Evolutionary conservation across 2,797 vertebrate genomes (phyloP).

Genomic region (Cirrhinus molitorella): DNA sequence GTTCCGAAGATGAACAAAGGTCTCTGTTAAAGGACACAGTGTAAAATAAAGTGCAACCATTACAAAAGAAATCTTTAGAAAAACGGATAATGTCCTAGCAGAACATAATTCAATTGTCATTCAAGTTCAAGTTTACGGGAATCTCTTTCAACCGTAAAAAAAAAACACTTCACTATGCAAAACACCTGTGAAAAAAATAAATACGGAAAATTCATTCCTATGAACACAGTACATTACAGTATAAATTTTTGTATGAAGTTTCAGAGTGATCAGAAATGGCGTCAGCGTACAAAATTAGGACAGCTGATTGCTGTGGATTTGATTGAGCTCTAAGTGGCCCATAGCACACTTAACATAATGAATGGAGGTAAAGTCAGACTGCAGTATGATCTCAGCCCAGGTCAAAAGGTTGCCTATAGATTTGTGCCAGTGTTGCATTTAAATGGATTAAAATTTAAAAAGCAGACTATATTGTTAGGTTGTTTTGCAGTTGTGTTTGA

Average conservation of each 20-base stretch:
- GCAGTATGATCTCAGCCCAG: constrained; percentile 71
- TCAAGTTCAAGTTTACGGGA: background rate
- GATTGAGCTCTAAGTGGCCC: constrained; percentile 58
- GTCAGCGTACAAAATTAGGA: constrained; percentile 66
- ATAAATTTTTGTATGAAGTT: constrained; percentile 52
- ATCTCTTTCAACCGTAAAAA: background rate
- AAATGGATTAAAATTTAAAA: constrained; percentile 55
- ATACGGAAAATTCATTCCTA: background rate
- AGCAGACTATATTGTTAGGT: constrained; percentile 1
- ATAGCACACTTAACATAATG: constrained; percentile 73
- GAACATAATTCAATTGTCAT: background rate
- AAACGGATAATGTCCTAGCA: background rate
- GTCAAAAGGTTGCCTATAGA: constrained; percentile 70
- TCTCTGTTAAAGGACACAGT: background rate
- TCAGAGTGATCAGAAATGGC: constrained; percentile 64
- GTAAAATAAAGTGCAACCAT: background rate
- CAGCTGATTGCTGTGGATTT: constrained; percentile 65
- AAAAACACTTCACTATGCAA: background rate
- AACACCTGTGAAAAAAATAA: background rate
- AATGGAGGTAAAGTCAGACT: constrained; percentile 71
- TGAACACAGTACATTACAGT: background rate
- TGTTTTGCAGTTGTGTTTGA: constrained; percentile 30
- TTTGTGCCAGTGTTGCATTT: constrained; percentile 61
- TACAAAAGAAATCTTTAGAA: background rate
- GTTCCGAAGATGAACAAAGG: too few relatives aligned